Base-by-base conservation (phyloP, 2,888 invertebrate genomes). In the Sphaeridia pumilis region DNA sequence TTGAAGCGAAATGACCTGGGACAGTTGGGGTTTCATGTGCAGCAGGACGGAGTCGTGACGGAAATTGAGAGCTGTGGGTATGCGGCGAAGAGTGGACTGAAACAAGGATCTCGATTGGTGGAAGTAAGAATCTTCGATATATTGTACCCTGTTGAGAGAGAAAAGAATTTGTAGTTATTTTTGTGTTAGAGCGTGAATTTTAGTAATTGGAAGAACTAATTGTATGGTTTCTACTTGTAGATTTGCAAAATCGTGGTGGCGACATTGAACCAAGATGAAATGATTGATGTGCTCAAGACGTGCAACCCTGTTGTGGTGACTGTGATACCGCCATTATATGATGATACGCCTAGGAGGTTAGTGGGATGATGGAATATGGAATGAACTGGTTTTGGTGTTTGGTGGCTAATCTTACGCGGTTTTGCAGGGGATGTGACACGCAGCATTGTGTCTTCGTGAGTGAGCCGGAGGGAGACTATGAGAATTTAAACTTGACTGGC, bases 41-140 rank as follows among this genome's bases (percentile, higher is more conserved):
- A 90, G 67, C 86, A 87, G 17, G 92, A 92, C 70, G 94, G 94
- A 2, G 81, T 94, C 24, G 89, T 94, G 27, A 92, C 92, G 2
- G 85, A 90, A 67, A 90, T 93, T n/a, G 92, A 92, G 69, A 76
- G 75, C 65, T 73, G 77, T 69, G 81, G 79, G 25, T 73, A 75
- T 31, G 84, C 85, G 27, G 82, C 81, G 72, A 79, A 82, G 54
- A 86, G 88, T 2, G 94, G 93, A n/a, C 76, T 95, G 44, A 74
- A 87, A 44, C 87, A 88, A 69, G 90, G 90, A 55, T 87, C 87
- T 47, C 78, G 93, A 17, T 76, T 95, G 59, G 87, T 94, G 2
- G 93, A 95, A 70, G 74, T 74, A 58, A 50, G 51, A 31, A 12
- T 38, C 12, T 38, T 38, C 38, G 10, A 5, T 14, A 5, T 17